phyloP scores from a whole-genome alignment of 2,888 invertebrate genomes.

The Amorpha juglandis region DNA sequence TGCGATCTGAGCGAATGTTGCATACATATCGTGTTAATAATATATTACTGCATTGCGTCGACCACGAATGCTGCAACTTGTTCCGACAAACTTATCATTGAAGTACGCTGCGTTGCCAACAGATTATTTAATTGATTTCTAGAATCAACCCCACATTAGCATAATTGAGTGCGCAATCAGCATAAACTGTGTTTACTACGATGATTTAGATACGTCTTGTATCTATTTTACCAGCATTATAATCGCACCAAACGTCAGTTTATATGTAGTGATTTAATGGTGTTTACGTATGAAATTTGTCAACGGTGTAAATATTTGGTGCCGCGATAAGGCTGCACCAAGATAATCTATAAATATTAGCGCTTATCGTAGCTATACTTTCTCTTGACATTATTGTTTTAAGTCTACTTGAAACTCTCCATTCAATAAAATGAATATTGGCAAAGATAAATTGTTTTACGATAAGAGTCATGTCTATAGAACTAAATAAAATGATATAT shows the following conservation, averaged over 20 bases:
- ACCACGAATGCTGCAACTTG: slow-evolving; percentile 26
- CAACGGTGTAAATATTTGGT: not conserved
- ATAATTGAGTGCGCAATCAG: slow-evolving; percentile 13
- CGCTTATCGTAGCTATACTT: not conserved
- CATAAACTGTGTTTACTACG: not conserved
- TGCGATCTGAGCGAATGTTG: slow-evolving; percentile 54
- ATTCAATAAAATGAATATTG: slow-evolving; percentile 25
- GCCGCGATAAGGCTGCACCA: not conserved
- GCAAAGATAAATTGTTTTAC: not conserved
- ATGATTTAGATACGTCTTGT: not conserved
- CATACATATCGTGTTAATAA: slow-evolving; percentile 43
- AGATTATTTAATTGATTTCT: slow-evolving; percentile 10
- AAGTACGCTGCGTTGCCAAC: not conserved
- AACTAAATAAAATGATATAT: no score
- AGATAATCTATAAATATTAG: not conserved
- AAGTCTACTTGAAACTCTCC: not conserved
- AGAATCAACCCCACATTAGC: not conserved
- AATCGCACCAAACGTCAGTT: not conserved
- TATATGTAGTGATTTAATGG: not conserved
- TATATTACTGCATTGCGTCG: slow-evolving; percentile 34
- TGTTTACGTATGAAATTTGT: not conserved
- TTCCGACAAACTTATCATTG: slow-evolving; percentile 18
- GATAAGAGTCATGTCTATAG: not conserved
- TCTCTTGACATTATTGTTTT: slow-evolving; percentile 6
- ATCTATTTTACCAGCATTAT: not conserved